Percentiles rank a stretch among this genome's conserved stretches.
phyloP scores from a whole-genome alignment of 2,888 invertebrate genomes.

The Holacanthella duospinosa region DNA sequence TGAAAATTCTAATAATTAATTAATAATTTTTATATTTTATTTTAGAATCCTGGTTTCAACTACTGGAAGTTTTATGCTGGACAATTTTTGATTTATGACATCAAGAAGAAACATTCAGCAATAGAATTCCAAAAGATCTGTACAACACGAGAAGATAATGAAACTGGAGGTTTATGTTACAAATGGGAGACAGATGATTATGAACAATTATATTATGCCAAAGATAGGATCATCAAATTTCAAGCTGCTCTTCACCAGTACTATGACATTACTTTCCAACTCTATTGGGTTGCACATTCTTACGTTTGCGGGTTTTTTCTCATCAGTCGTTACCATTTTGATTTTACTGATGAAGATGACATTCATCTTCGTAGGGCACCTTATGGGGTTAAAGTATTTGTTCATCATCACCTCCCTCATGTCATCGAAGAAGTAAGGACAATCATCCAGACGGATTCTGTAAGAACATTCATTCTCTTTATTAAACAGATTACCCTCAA shows the following conservation, averaged over 20 bases:
- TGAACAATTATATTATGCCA: not conserved
- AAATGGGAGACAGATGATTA: not conserved
- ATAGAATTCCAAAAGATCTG: no score
- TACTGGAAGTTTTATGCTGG: no score
- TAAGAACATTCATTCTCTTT: no score
- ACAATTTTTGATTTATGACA: no score
- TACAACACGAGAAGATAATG: no score
- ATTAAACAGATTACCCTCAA: no score
- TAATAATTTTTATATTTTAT: no score
- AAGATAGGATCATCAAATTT: not conserved
- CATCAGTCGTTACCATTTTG: not conserved
- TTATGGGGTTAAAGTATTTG: not conserved
- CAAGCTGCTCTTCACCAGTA: not conserved
- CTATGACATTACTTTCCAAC: not conserved
- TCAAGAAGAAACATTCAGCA: no score
- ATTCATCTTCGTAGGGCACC: not conserved
- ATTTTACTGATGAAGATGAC: not conserved
- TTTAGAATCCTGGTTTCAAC: no score
- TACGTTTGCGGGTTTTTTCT: not conserved
- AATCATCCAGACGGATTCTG: not conserved
- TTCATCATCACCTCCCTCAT: not conserved
- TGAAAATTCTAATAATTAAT: no score
- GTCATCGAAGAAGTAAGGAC: not conserved
- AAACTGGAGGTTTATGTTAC: no score
- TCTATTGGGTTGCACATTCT: not conserved